Evolutionary conservation across 2,797 vertebrate species (phyloP).

Genomic region (Thripadectes ignobilis): DNA sequence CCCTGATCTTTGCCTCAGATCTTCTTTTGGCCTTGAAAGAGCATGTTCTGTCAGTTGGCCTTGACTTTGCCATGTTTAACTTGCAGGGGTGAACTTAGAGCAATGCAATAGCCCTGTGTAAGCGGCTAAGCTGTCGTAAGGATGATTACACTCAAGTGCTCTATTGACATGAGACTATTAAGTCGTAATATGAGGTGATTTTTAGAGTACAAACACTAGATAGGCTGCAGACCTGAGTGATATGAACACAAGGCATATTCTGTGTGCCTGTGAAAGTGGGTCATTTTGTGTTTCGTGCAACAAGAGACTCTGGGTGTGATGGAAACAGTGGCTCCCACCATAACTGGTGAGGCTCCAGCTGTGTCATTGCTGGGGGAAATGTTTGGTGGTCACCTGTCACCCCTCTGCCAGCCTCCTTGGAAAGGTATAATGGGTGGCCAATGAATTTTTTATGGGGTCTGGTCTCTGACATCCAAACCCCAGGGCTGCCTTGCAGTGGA

Average conservation of each 20-base stretch:
- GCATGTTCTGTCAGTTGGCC: fast-evolving
- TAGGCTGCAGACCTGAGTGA: background rate
- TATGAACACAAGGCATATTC: background rate
- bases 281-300: background rate
- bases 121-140: background rate
- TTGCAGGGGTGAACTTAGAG: background rate
- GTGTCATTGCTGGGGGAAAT: fast-evolving
- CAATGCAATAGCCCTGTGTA: background rate
- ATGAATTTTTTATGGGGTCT: background rate
- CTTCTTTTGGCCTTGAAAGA: background rate
- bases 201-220: background rate
- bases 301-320: background rate
- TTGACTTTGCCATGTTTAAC: background rate
- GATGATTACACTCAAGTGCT: background rate
- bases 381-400: background rate
- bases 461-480: background rate
- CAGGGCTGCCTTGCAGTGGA: fast-evolving
- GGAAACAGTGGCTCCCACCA: fast-evolving
- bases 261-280: background rate
- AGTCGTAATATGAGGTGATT: background rate
- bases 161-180: background rate
- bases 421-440: background rate
- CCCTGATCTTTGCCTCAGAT: conserved; percentile 31
- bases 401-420: background rate
- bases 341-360: background rate